Conservation (phyloP, 2,113 vertebrate species). For the Erythrocebus patas region DNA sequence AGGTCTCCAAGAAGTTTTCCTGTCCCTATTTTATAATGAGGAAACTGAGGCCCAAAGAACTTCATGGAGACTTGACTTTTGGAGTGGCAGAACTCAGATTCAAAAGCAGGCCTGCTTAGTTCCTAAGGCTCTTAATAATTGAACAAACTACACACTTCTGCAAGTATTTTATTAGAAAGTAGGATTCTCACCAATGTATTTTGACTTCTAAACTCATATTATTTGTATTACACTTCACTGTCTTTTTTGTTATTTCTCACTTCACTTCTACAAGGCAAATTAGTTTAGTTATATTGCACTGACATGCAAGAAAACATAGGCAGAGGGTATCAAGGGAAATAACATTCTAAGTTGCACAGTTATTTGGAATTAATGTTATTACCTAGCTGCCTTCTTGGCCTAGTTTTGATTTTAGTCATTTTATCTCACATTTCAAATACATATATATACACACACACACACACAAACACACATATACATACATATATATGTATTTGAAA, state of each 20-base stretch:
- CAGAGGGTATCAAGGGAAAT: background rate
- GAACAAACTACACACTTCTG: background rate
- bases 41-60: background rate
- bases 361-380: background rate
- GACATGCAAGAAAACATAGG: background rate
- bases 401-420: background rate
- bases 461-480: no score
- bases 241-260: background rate
- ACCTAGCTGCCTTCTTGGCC: background rate
- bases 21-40: background rate
- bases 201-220: background rate
- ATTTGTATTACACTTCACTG: no score
- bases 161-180: background rate
- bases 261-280: background rate
- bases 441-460: background rate
- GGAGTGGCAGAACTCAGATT: background rate
- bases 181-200: background rate
- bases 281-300: background rate
- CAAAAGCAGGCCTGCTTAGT: background rate
- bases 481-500: background rate
- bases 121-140: background rate
- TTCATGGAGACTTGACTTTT: background rate
- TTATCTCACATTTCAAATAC: background rate
- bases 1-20: background rate
- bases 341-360: no score